Percentiles rank a stretch among this genome's conserved stretches.
Evolutionary conservation across 1,140 invertebrate species (phyloP).

Genomic region (Paraescarpia echinospica): DNA sequence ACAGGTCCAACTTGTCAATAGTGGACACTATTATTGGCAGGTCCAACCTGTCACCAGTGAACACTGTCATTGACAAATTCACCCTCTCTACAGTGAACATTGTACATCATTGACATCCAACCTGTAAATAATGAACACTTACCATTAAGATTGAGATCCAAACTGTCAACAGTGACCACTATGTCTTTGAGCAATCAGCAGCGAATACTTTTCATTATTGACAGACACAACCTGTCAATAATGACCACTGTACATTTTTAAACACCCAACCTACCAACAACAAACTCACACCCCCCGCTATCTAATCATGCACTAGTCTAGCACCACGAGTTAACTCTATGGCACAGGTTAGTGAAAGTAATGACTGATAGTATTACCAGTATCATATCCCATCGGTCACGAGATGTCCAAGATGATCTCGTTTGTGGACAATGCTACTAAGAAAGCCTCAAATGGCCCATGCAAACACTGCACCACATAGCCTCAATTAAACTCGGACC

Average conservation of each 20-base stretch:
- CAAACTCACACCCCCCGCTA: neutral
- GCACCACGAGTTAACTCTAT: neutral
- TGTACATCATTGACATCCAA: no score
- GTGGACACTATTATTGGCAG: no score
- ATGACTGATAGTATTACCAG: no score
- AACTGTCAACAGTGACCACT: neutral
- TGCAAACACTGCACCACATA: neutral
- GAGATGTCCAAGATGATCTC: neutral
- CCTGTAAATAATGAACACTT: no score
- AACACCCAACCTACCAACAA: neutral
- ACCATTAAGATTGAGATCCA: neutral
- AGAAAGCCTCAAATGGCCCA: neutral
- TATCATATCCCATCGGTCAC: no score
- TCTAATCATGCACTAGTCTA: neutral
- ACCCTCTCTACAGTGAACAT: no score
- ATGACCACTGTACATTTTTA: neutral
- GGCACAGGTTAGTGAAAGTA: no score
- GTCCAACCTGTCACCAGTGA: no score
- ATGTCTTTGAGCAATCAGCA: neutral
- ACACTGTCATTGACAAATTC: no score
- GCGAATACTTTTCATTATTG: no score
- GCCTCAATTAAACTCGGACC: neutral
- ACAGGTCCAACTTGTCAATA: no score
- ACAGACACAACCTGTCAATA: neutral
- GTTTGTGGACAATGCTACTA: neutral